Evolutionary conservation across 1,140 invertebrate species (phyloP).

Genomic region (Elysia chlorotica): DNA sequence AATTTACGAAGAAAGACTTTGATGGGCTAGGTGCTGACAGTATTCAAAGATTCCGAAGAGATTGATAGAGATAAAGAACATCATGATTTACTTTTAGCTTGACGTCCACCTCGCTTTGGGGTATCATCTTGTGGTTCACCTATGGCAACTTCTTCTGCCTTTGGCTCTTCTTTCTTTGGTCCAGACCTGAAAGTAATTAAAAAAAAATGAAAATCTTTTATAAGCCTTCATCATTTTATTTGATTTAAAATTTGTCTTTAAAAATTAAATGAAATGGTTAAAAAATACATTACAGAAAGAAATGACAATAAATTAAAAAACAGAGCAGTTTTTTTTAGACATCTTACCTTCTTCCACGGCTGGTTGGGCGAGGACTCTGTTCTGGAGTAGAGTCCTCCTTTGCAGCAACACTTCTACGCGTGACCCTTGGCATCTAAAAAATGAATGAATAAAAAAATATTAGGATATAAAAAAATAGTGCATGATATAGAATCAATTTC

Average conservation of each 20-base stretch:
- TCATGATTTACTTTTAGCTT: no score
- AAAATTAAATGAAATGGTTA: not conserved
- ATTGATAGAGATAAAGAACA: slow-evolving; percentile 4
- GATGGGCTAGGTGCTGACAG: not conserved
- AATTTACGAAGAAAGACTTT: not conserved
- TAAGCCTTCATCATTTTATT: not conserved
- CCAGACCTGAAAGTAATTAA: not conserved
- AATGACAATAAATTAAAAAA: not conserved
- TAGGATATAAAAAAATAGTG: no score
- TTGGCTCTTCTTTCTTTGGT: slow-evolving; percentile 14
- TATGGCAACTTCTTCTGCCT: slow-evolving; percentile 1
- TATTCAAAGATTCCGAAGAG: not conserved
- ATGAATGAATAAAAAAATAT: no score
- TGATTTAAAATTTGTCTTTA: not conserved
- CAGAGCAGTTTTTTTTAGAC: no score
- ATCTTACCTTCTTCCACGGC: slow-evolving; percentile 6
- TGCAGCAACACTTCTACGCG: slow-evolving; percentile 9
- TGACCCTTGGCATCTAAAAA: slow-evolving; percentile 16
- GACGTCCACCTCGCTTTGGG: slow-evolving; percentile 4
- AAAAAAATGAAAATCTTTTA: not conserved
- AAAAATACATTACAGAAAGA: not conserved
- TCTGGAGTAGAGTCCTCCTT: not conserved
- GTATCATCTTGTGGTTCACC: slow-evolving; percentile 4
- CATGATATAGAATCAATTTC: no score
- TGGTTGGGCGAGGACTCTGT: slow-evolving; percentile 5